phyloP scores from a whole-genome alignment of 2,113 vertebrate species.

The Ranitomeya variabilis region DNA sequence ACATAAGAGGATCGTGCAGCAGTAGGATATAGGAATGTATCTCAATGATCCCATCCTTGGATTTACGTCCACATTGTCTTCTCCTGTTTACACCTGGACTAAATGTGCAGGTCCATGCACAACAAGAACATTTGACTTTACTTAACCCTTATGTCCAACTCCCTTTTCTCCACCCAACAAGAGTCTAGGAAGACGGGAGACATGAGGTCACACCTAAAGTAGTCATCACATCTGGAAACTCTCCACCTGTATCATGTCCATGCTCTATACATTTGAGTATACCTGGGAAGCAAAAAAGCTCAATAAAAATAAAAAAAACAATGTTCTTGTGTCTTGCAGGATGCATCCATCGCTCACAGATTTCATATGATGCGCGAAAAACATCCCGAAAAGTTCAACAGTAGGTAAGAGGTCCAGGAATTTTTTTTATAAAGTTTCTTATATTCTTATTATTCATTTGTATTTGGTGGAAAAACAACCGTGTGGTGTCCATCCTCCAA shows the following conservation, averaged over 20 bases:
- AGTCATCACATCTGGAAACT: too few relatives aligned
- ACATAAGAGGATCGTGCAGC: not conserved
- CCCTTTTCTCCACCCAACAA: too few relatives aligned
- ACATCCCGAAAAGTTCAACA: constrained; percentile 95
- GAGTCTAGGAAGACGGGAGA: not conserved
- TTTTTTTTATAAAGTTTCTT: too few relatives aligned
- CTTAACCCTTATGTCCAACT: too few relatives aligned
- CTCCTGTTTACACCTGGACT: not conserved
- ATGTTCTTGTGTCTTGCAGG: constrained; percentile 69
- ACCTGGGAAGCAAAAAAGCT: too few relatives aligned
- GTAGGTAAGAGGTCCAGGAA: constrained; percentile 74
- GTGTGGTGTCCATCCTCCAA: too few relatives aligned
- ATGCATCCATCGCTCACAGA: constrained; percentile 93
- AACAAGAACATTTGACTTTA: too few relatives aligned
- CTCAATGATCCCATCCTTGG: too few relatives aligned
- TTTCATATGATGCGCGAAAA: constrained; percentile 97
- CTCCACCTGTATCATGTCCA: too few relatives aligned
- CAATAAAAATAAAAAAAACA: not conserved
- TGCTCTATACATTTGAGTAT: not conserved
- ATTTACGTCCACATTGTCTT: not conserved
- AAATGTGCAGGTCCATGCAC: too few relatives aligned
- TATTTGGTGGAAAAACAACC: not conserved
- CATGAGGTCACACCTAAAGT: not conserved
- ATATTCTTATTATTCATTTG: too few relatives aligned
- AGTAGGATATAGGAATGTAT: not conserved